Percentiles rank a stretch among this genome's conserved stretches.
Evolutionary conservation across 2,113 vertebrate genomes (phyloP).

Genomic region (Pelecanus crispus): DNA sequence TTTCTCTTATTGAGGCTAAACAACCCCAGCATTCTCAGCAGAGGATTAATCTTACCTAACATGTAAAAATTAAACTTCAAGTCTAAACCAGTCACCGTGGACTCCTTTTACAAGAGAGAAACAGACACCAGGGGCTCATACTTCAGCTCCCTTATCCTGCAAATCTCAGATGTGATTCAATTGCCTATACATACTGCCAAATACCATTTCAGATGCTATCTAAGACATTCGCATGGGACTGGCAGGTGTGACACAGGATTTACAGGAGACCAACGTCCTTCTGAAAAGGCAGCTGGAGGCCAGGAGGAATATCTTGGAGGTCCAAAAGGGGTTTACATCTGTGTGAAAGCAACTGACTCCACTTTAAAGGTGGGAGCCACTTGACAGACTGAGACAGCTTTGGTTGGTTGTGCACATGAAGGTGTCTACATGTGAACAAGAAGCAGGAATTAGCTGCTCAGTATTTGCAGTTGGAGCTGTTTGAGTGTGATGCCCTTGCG

Average conservation of each 20-base stretch:
- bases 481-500: not conserved
- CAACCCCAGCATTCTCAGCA: not conserved
- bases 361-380: not conserved
- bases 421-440: not conserved
- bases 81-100: not conserved
- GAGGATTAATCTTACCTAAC: not conserved
- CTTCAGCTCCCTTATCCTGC: not conserved
- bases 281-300: not conserved
- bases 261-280: not conserved
- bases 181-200: not conserved
- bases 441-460: not conserved
- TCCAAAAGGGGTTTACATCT: not conserved
- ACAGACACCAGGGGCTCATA: not conserved
- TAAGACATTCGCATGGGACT: not conserved
- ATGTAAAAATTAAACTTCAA: not conserved
- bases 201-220: not conserved
- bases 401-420: not conserved
- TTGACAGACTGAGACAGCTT: not conserved
- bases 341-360: not conserved
- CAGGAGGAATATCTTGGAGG: not conserved
- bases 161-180: not conserved
- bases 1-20: not conserved
- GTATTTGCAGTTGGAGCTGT: not conserved
- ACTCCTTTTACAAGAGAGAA: not conserved
- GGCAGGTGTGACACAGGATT: not conserved